Conservation (phyloP, 2,888 invertebrate species). For the Encarsia formosa region DNA sequence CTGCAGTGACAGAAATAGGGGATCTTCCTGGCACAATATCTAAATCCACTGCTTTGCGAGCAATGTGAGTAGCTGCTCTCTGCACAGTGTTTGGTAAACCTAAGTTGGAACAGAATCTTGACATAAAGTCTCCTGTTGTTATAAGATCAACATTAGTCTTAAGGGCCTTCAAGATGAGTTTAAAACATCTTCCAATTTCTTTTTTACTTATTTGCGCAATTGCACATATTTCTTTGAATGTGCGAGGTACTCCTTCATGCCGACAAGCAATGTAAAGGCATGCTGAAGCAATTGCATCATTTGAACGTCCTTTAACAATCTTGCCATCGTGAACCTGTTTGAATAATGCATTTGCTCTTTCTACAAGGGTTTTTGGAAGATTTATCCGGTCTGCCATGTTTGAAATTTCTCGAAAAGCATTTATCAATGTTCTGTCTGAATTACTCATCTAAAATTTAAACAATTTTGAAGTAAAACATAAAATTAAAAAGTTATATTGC, state of each 20-base stretch:
- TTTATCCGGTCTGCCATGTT: constrained; percentile 98
- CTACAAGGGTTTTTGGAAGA: constrained; percentile 93
- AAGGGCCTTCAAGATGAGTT: constrained; percentile 89
- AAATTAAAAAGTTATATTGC: no score
- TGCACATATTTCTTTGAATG: constrained; percentile 99
- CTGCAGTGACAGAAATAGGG: constrained; percentile 97
- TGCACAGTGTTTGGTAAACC: constrained; percentile 86
- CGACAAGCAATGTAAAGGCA: constrained; percentile 98
- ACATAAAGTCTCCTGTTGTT: constrained; percentile 99
- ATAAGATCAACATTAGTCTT: constrained; percentile 97
- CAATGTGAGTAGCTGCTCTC: constrained; percentile 93
- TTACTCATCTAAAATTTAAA: constrained; percentile 78
- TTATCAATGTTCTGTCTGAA: constrained; percentile 90
- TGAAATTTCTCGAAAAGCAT: constrained; percentile 94
- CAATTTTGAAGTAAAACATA: constrained; percentile 1
- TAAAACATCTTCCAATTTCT: constrained; percentile 98
- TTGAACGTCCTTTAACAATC: constrained; percentile 90
- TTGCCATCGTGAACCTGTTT: constrained; percentile 98
- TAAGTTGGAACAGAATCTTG: constrained; percentile 94
- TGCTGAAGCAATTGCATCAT: constrained; percentile 97
- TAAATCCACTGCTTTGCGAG: constrained; percentile 91
- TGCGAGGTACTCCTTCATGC: constrained; percentile 96
- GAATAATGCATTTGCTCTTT: constrained; percentile 92
- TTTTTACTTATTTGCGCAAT: constrained; percentile 98
- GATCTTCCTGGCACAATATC: constrained; percentile 97